Evolutionary conservation across 2,113 vertebrate species (phyloP), one percentile per base, ranked within the genome.

Genomic region (Poeciliopsis retropinna): DNA sequence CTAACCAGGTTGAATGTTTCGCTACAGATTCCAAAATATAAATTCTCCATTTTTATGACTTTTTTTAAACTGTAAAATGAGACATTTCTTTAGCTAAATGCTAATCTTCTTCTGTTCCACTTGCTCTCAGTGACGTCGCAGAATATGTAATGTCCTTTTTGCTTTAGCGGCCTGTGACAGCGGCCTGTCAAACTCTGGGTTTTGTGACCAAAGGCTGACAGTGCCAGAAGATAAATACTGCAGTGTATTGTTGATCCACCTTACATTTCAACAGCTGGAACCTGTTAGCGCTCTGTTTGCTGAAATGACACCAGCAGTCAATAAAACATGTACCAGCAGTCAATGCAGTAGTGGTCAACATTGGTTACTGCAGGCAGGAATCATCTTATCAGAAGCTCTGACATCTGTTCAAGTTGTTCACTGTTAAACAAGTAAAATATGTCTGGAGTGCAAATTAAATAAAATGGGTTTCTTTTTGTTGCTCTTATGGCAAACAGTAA

Each of bases 381-480:
- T 78, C 32, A 80, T 22, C 22, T 7, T 68, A 57, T 41, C 71
- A 69, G 64, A 30, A n/a, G 70, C 67, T 44, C 29, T n/a, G 66
- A 79, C 65, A 73, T 44, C n/a, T 54, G 32, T 73, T 64, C 13
- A 19, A 47, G 3, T 47, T 19, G 4, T 19, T 47, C 4, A 34
- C 64, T 75, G 44, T 79, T 72, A 17, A 44, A 44, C 61, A 78
- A 80, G 75, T 14, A 27, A 25, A 15, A 6, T 30, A 63, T 1
- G 12, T 65, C 72, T 74, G 39, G 22, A 60, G 44, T 79, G 65
- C 76, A 75, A 67, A 79, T 77, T 81, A 67, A 75, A 68, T 67
- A 81, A 88, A 89, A 72, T 87, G 79, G 90, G 86, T 88, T 87
- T 84, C 71, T 37, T 12, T 75, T 80, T 69, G 65, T 78, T 69